Evolutionary conservation across 2,113 vertebrate genomes (phyloP).

Genomic region (Nycticebus coucang): DNA sequence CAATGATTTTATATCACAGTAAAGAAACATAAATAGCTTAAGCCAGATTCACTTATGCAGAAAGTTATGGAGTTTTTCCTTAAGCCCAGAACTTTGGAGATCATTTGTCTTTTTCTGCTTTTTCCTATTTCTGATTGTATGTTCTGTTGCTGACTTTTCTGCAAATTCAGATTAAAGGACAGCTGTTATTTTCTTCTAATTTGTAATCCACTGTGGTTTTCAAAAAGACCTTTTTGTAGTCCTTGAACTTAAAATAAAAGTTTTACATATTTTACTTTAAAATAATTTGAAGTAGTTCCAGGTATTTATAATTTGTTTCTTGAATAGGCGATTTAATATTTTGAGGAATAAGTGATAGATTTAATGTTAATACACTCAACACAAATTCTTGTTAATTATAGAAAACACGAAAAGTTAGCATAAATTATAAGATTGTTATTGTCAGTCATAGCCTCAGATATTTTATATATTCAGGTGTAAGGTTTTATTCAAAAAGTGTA

Average conservation of each 20-base stretch:
- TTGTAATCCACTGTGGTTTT: not conserved
- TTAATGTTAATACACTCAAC: conserved; percentile 23
- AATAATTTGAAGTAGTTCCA: conserved; percentile 46
- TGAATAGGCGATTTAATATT: not conserved
- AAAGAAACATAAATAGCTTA: conserved; percentile 39
- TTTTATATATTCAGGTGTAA: conserved; percentile 47
- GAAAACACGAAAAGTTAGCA: not conserved
- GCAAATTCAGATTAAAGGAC: not conserved
- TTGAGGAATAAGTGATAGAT: conserved; percentile 53
- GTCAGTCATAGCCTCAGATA: conserved; percentile 2
- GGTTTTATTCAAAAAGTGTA: conserved; percentile 61
- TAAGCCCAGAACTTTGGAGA: not conserved
- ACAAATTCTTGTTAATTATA: not conserved
- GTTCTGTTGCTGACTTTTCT: conserved; percentile 16
- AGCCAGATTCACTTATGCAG: not conserved
- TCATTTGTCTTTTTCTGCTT: not conserved
- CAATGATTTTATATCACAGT: not conserved
- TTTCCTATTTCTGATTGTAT: conserved; percentile 10
- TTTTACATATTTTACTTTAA: conserved; percentile 51
- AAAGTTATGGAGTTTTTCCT: not conserved
- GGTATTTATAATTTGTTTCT: conserved; percentile 42
- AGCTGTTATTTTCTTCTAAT: conserved; percentile 1
- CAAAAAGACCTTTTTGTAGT: conserved; percentile 41
- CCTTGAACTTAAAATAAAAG: conserved; percentile 40
- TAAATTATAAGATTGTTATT: conserved; percentile 41